Evolutionary conservation across 2,888 invertebrate genomes (phyloP).

Genomic region (Apotomis betuletana): DNA sequence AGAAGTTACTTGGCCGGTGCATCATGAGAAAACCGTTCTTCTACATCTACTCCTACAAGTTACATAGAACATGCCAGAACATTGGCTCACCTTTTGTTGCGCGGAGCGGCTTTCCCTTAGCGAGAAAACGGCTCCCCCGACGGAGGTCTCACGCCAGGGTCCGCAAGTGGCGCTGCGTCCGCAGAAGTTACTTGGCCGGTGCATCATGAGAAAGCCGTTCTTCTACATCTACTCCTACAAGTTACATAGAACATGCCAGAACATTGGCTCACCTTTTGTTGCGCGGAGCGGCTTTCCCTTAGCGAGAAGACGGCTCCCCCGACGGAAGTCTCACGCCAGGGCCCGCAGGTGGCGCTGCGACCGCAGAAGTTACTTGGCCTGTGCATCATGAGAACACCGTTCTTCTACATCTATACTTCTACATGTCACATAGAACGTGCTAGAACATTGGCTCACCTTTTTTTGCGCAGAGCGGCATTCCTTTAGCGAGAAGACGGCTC

Average conservation of each 20-base stretch:
- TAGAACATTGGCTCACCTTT: slow-evolving; percentile 84
- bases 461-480: too few relatives aligned
- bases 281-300: slow-evolving; percentile 97
- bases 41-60: too few relatives aligned
- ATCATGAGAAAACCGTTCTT: too few relatives aligned
- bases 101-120: slow-evolving; percentile 97
- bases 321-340: slow-evolving; percentile 98
- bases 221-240: too few relatives aligned
- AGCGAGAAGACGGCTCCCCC: slow-evolving; percentile 98
- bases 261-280: slow-evolving; percentile 89
- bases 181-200: slow-evolving; percentile 94
- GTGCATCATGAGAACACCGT: slow-evolving; percentile 99
- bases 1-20: too few relatives aligned
- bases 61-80: neutral
- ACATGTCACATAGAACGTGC: neutral
- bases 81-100: slow-evolving; percentile 91
- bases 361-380: slow-evolving; percentile 95
- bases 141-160: slow-evolving; percentile 98
- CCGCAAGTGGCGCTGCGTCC: slow-evolving; percentile 93
- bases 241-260: neutral
- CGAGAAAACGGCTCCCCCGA: too few relatives aligned
- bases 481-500: too few relatives aligned
- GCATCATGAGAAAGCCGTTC: slow-evolving; percentile 98
- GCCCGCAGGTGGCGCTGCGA: slow-evolving; percentile 91
- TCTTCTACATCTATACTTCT: slow-evolving; percentile 87